A percentile compares a stretch with the other conserved stretches of the same genome.
phyloP scores from a whole-genome alignment of 2,797 vertebrate species.

The Podarcis siculus region DNA sequence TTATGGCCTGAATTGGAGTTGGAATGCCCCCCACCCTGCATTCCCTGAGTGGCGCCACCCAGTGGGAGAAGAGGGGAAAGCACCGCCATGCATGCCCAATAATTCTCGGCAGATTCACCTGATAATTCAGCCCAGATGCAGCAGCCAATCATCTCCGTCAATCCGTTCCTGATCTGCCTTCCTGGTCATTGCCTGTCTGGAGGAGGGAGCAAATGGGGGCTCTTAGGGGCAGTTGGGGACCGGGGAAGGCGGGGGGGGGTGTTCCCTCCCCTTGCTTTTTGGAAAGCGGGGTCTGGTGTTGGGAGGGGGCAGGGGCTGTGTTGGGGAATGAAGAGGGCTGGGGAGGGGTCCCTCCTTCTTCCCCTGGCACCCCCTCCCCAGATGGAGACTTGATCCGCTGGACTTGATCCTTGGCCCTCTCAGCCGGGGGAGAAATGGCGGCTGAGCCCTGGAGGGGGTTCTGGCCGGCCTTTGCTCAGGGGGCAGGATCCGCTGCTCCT shows the following conservation, averaged over 20 bases:
- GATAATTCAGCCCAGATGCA: background rate
- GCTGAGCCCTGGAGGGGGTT: background rate
- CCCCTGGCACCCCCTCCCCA: too few relatives aligned
- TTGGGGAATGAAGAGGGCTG: background rate
- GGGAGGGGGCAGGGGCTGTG: background rate
- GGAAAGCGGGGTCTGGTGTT: background rate
- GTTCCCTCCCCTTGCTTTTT: background rate
- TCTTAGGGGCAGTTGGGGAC: background rate
- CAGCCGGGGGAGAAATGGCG: too few relatives aligned
- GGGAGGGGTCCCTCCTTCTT: background rate
- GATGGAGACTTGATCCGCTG: too few relatives aligned
- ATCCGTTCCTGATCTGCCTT: background rate
- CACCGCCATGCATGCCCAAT: background rate
- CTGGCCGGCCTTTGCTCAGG: background rate
- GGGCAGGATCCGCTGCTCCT: background rate
- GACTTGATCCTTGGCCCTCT: too few relatives aligned
- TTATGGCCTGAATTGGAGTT: too few relatives aligned
- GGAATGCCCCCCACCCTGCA: background rate
- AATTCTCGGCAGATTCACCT: background rate
- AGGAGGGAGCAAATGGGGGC: background rate
- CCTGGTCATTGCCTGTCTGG: background rate
- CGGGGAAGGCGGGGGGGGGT: background rate
- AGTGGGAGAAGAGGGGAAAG: background rate
- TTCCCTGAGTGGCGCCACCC: constrained; percentile 2
- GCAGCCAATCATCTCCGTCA: background rate